Conservation (phyloP, 2,888 invertebrate genomes). For the Silvanus unidentatus region DNA sequence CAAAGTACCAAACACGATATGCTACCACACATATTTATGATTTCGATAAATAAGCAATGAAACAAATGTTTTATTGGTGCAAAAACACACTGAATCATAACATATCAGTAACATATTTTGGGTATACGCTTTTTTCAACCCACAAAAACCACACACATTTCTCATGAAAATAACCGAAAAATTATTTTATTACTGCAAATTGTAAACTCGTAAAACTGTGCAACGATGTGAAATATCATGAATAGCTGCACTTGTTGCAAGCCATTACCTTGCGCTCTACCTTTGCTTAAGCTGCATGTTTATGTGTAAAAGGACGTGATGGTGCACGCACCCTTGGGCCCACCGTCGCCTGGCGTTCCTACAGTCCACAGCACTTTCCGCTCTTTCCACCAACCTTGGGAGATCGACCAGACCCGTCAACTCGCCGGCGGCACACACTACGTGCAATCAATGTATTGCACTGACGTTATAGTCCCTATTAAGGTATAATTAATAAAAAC, state of each 20-base stretch:
- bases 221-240: neutral
- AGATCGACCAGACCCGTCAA: constrained; percentile 57
- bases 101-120: no score
- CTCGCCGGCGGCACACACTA: constrained; percentile 41
- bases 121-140: no score
- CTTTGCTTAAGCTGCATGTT: constrained; percentile 45
- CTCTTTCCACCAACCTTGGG: constrained; percentile 65
- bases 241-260: constrained; percentile 23
- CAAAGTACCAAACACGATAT: constrained; percentile 18
- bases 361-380: constrained; percentile 51
- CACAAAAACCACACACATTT: no score
- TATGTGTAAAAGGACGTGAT: constrained; percentile 49
- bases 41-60: neutral
- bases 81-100: no score
- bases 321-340: constrained; percentile 47
- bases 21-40: constrained; percentile 1
- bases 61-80: constrained; percentile 12
- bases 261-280: constrained; percentile 13
- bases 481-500: constrained; percentile 46
- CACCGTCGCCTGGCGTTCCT: constrained; percentile 44
- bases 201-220: no score
- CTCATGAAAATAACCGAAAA: no score
- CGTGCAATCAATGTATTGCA: constrained; percentile 44
- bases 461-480: constrained; percentile 51
- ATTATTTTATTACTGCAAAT: no score